These are phyloP conservation scores for Drosophila pectinifera DNA, from an alignment of 1,140 invertebrate genomes.

Conservation along the genomic window DNA sequence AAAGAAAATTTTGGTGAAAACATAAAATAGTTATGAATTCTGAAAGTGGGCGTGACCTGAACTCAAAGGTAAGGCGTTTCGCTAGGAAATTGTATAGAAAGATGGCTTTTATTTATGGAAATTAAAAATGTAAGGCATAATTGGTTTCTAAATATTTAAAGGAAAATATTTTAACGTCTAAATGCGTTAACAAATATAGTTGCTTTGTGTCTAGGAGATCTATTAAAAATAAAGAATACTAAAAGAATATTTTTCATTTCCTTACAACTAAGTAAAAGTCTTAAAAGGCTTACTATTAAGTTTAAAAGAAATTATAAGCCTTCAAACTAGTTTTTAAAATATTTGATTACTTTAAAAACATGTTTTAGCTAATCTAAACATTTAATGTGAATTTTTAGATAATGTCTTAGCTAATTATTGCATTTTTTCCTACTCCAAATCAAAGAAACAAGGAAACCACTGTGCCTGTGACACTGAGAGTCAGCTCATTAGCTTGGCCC, in stretches of 20 bases:
- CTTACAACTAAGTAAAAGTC: too few relatives aligned
- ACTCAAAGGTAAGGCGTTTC: constrained; percentile 4
- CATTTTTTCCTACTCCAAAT: background rate
- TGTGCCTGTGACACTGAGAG: constrained; percentile 47
- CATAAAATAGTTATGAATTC: constrained; percentile 14
- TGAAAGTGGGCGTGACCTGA: constrained; percentile 6
- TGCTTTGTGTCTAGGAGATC: too few relatives aligned
- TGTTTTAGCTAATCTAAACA: background rate
- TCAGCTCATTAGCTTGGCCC: constrained; percentile 23
- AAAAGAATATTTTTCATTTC: too few relatives aligned
- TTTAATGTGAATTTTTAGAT: background rate
- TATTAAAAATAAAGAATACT: too few relatives aligned
- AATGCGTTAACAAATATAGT: too few relatives aligned
- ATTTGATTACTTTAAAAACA: too few relatives aligned
- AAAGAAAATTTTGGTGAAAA: constrained; percentile 11
- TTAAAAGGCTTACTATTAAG: too few relatives aligned
- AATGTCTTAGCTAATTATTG: background rate
- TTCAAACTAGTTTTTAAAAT: too few relatives aligned
- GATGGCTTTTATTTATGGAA: background rate
- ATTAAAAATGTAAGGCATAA: background rate
- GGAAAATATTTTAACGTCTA: background rate
- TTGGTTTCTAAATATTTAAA: background rate
- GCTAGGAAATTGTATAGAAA: background rate
- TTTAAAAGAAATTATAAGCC: too few relatives aligned
- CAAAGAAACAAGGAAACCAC: constrained; percentile 6